Evolutionary conservation across 2,888 invertebrate genomes (phyloP).

Genomic region (Macrosiphum euphorbiae): DNA sequence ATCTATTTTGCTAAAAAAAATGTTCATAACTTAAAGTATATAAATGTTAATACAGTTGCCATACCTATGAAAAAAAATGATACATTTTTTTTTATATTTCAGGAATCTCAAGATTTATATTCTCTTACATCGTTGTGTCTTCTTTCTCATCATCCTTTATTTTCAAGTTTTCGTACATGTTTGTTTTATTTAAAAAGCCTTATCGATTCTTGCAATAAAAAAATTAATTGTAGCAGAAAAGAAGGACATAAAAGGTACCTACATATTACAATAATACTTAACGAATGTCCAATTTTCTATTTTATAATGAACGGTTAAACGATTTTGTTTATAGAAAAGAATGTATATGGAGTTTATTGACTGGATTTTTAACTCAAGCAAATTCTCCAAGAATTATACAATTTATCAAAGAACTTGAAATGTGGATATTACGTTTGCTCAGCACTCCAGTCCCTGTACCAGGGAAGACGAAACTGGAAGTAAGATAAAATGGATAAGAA

Average conservation of each 20-base stretch:
- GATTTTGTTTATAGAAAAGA: conserved; percentile 76
- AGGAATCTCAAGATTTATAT: conserved; percentile 70
- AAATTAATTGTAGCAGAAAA: conserved; percentile 17
- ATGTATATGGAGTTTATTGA: conserved; percentile 95
- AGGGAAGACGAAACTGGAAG: conserved; percentile 87
- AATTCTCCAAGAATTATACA: conserved; percentile 90
- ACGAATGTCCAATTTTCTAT: background rate
- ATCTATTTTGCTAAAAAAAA: background rate
- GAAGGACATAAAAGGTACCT: conserved; percentile 31
- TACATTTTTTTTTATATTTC: conserved; percentile 22
- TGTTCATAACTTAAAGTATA: background rate
- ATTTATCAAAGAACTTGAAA: conserved; percentile 98
- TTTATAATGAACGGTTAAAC: background rate
- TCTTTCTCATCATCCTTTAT: conserved; percentile 99
- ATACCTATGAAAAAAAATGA: background rate
- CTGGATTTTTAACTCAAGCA: conserved; percentile 82
- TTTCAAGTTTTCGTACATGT: conserved; percentile 98
- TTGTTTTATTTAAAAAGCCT: conserved; percentile 94
- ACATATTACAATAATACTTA: background rate
- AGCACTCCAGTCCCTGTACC: conserved; percentile 99
- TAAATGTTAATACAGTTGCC: background rate
- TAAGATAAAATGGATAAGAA: conserved; percentile 48
- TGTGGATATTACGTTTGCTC: conserved; percentile 95
- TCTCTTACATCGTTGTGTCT: conserved; percentile 97
- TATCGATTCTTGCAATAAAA: conserved; percentile 97